Base-by-base conservation (phyloP, 2,888 invertebrate species). In the Drosophila gaucha region DNA sequence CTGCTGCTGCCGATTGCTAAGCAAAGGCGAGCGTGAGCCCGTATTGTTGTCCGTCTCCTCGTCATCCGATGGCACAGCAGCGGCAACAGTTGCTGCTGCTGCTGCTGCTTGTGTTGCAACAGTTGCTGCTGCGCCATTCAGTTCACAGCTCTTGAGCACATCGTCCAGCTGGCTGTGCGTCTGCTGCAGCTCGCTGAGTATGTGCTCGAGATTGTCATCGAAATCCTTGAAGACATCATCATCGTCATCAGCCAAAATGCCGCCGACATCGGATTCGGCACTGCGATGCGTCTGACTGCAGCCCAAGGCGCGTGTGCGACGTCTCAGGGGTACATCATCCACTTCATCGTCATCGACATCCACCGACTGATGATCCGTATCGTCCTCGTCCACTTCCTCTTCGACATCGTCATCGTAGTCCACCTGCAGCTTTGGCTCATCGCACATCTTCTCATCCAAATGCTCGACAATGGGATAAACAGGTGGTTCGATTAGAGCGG, bases 401-500 rank as follows among this genome's bases (percentile, higher is more conserved):
- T 41, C 41, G 26, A 41, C 41, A 35, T 89, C 88, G 46, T 50
- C 49, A 14, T 46, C 30, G 12, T 20, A 38, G 5, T 62, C 28
- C 38, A 20, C 35, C 16, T 33, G 38, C 16, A 35, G 28, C 18
- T 18, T 31, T 22, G 89, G 92, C 95, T 96, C 96, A 85, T 76
- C 72, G 44, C 33, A 78, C 88, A 56, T 90, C 89, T 90, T 92
- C 95, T 96, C 96, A 86, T 96, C 96, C 0, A 95, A 95, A 89
- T 96, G 96, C 92, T 97, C 97, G 1, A 96, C 96, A 78, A 97
- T 96, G 3, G 97, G 96, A 90, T 96, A 96, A 94, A 90, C 89
- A 0, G 89, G 84, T 0, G 90, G 89, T 50, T 91, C 91, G 39
- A 91, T 88, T 1, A 91, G 69, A 0, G 90, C 91, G 10, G 82